Evolutionary conservation across 2,797 vertebrate genomes (phyloP).

Genomic region (Pangasius sanitwongsei): DNA sequence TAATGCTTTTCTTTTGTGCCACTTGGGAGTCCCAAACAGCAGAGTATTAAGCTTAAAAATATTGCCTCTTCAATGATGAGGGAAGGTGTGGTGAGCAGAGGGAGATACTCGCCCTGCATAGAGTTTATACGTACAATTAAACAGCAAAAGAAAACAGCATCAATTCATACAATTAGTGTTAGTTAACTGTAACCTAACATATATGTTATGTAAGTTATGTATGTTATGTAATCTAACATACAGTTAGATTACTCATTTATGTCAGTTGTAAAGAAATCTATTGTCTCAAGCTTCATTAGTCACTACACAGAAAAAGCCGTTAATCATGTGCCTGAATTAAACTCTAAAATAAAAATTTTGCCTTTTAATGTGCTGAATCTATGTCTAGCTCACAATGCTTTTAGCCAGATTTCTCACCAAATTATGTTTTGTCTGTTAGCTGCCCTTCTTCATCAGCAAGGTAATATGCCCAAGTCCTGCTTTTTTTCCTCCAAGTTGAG

Average conservation of each 20-base stretch:
- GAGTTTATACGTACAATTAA: neutral
- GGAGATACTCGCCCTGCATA: neutral
- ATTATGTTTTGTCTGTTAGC: neutral
- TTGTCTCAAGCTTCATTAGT: conserved; percentile 5
- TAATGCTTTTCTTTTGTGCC: neutral
- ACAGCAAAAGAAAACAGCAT: neutral
- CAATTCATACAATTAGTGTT: neutral
- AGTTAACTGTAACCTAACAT: no score
- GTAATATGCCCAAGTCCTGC: neutral
- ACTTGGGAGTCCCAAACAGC: neutral
- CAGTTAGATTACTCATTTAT: neutral
- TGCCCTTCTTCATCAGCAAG: neutral
- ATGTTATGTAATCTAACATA: no score
- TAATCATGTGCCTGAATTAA: neutral
- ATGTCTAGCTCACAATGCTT: neutral
- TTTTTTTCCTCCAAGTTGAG: neutral
- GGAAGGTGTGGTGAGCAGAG: neutral
- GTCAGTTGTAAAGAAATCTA: neutral
- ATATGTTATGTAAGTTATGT: no score
- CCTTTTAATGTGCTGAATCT: neutral
- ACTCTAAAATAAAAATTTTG: neutral
- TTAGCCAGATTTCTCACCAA: neutral
- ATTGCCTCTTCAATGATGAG: neutral
- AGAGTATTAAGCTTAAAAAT: neutral
- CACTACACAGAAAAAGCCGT: neutral